A percentile compares a stretch with the other conserved stretches of the same genome.
Conservation (phyloP, 2,888 invertebrate genomes). For the Drosophila ochracea region DNA sequence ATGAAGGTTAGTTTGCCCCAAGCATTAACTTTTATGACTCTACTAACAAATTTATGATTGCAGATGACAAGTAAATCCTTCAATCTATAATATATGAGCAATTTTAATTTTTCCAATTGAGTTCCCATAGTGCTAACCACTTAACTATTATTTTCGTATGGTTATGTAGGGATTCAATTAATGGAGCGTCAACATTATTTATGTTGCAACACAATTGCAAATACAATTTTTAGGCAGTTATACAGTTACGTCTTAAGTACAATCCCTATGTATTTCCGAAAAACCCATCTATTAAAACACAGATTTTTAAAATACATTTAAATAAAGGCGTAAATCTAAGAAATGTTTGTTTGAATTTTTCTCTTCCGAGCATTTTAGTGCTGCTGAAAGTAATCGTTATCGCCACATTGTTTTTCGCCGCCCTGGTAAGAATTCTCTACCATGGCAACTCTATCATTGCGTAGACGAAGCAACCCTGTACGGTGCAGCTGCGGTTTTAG, state of each 20-base stretch:
- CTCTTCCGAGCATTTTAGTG: neutral
- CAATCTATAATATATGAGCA: constrained; percentile 31
- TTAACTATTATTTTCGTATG: constrained; percentile 51
- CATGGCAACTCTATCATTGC: constrained; percentile 29
- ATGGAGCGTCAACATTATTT: constrained; percentile 32
- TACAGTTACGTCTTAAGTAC: constrained; percentile 56
- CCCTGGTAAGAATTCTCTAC: neutral
- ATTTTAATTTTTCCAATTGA: constrained; percentile 46
- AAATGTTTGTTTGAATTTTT: constrained; percentile 5
- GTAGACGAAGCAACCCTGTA: constrained; percentile 46
- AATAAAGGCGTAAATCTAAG: constrained; percentile 60
- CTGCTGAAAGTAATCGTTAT: constrained; percentile 19
- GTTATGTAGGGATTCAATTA: constrained; percentile 34
- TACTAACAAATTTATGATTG: constrained; percentile 33
- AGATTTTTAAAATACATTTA: constrained; percentile 63
- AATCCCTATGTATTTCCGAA: constrained; percentile 52
- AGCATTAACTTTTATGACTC: neutral
- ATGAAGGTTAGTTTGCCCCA: constrained; percentile 56
- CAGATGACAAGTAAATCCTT: constrained; percentile 80
- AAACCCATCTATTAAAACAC: constrained; percentile 47
- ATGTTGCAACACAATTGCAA: constrained; percentile 43
- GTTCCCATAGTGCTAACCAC: constrained; percentile 54
- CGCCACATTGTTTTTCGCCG: neutral
- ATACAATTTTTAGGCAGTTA: constrained; percentile 58
- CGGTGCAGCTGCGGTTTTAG: constrained; percentile 57